These are phyloP conservation scores for Scaptodrosophila latifasciaeformis DNA, from an alignment of 2,888 invertebrate species.

Conservation along the genomic window DNA sequence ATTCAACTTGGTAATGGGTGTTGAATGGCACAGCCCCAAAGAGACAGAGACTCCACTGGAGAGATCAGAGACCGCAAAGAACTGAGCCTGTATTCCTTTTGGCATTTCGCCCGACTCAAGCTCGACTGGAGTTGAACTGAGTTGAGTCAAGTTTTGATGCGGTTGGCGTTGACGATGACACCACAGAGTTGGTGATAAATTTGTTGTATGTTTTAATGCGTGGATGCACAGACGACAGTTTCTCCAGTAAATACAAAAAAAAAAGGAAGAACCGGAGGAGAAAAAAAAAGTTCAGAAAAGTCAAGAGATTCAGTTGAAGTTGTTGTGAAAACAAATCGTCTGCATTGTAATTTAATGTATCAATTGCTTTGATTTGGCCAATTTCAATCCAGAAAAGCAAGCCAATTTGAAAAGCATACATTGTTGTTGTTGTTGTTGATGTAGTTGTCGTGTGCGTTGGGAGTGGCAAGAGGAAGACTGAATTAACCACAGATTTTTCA, in stretches of 20 bases:
- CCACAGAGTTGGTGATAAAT: constrained; percentile 65
- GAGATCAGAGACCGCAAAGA: constrained; percentile 16
- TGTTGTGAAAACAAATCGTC: constrained; percentile 55
- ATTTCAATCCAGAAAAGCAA: constrained; percentile 37
- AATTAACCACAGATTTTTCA: neutral
- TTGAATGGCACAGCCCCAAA: constrained; percentile 54
- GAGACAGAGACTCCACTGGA: constrained; percentile 18
- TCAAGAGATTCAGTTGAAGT: constrained; percentile 7
- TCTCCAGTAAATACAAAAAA: constrained; percentile 1
- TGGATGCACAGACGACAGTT: constrained; percentile 56
- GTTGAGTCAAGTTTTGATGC: too few relatives aligned
- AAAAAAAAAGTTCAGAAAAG: constrained; percentile 8
- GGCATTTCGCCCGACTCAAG: too few relatives aligned
- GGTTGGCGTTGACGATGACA: constrained; percentile 58
- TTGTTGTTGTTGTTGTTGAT: neutral
- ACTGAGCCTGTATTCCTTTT: constrained; percentile 17
- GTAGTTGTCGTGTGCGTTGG: neutral
- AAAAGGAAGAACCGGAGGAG: constrained; percentile 4
- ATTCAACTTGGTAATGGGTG: constrained; percentile 59
- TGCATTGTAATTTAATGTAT: constrained; percentile 69
- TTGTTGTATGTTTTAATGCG: constrained; percentile 64
- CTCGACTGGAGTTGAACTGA: too few relatives aligned
- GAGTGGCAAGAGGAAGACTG: neutral
- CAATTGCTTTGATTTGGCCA: constrained; percentile 68
- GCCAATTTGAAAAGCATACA: constrained; percentile 26